These are phyloP conservation scores for Perizoma flavofasciatum DNA, from an alignment of 2,888 invertebrate species.

Conservation along the genomic window DNA sequence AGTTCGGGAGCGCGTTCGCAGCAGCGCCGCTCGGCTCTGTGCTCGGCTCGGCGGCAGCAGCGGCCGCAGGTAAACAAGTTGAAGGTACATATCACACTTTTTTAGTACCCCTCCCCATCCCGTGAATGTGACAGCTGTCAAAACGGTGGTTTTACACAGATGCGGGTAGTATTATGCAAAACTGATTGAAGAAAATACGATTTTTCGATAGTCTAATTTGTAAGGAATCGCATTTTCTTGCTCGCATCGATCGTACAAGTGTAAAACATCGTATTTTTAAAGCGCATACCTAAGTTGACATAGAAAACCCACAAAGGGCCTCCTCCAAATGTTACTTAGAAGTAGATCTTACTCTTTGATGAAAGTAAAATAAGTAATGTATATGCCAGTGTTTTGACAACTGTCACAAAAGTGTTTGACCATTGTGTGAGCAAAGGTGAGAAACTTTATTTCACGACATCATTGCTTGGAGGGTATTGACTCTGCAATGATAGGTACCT, in stretches of 20 bases:
- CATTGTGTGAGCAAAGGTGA: constrained; percentile 24
- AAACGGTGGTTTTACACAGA: constrained; percentile 3
- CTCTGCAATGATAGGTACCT: neutral
- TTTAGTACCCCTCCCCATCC: constrained; percentile 27
- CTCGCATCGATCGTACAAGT: too few species aligned
- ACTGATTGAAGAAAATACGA: too few species aligned
- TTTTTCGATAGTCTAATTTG: too few species aligned
- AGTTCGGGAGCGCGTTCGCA: constrained; percentile 86
- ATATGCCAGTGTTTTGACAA: constrained; percentile 17
- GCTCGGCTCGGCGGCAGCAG: constrained; percentile 89
- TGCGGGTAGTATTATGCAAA: neutral
- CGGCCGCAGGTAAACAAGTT: constrained; percentile 95
- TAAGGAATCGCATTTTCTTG: too few species aligned
- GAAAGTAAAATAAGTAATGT: too few species aligned
- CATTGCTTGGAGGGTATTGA: constrained; percentile 12
- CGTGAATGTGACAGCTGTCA: constrained; percentile 23
- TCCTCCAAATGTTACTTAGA: too few species aligned
- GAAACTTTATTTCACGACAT: constrained; percentile 21
- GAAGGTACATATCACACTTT: constrained; percentile 85
- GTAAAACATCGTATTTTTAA: too few species aligned
- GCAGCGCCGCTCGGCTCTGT: constrained; percentile 85
- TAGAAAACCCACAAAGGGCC: too few species aligned
- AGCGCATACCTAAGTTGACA: too few species aligned
- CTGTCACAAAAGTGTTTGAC: constrained; percentile 25
- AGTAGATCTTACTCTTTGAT: too few species aligned